Evolutionary conservation across 2,888 invertebrate genomes (phyloP), one percentile per base, ranked within the genome.

Genomic region (Epistrophe grossulariae): DNA sequence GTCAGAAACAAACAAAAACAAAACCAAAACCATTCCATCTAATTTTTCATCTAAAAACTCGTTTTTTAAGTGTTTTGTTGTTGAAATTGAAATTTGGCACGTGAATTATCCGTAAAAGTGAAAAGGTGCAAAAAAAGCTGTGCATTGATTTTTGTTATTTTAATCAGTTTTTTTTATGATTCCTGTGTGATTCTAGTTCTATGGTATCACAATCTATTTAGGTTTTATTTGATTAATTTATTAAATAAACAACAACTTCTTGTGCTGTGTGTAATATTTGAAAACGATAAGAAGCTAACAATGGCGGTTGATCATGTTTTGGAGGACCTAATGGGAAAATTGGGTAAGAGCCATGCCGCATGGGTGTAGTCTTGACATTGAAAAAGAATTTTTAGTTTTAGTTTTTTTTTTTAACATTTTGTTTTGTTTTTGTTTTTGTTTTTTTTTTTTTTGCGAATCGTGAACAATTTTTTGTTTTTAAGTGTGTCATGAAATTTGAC

Each of bases 271-370:
- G 1, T 24, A 24, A 24, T 24, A 24, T 50, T 68, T 4, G n/a
- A 62, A 50, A 50, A 15, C 55, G 55, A 55, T 55, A 40, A 57
- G 9, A 60, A 85, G n/a, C 52, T 6, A 59, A 89, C 59, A 72
- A 95, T 95, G 95, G 95, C 95, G 90, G 94, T 95, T 91, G 95
- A 95, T 93, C 94, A 93, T 90, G 95, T 95, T 38, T 91, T 95
- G 76, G 95, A 95, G 90, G 95, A 95, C 89, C 94, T 95, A 91
- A 95, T 95, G 95, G 94, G 94, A 90, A 95, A 95, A 91, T 92
- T 95, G 90, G 95, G 95, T 95, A 90, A 94, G 92, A 31, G 52
- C 24, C 0, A 17, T 24, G 6, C 0, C 2, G 87, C 52, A 17
- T 48, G 24, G 10, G 78, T 10, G n/a, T 28, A 62, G 78, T 73